Base-by-base conservation (phyloP, 2,113 vertebrate species). In the Lagopus muta region DNA sequence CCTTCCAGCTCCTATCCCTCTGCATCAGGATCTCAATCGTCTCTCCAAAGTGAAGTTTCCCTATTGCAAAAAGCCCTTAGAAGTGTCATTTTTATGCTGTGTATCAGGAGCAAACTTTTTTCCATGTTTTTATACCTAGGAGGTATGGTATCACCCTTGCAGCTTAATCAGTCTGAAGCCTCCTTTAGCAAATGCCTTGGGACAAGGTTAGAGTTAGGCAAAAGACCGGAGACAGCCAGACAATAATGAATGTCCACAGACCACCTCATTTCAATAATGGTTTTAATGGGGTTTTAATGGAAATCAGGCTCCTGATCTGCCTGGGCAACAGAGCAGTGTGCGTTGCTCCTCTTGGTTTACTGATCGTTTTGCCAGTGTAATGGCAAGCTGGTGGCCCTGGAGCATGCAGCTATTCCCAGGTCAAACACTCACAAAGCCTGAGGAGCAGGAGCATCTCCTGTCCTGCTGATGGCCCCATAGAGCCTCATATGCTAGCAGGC, bases 201-300 rank as follows among this genome's bases (percentile, higher is more conserved):
- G 0, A 57, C 1, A 6, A 74, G 64, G 24, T 52, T 2, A 2
- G 1, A 30, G 50, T 22, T 28, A 28, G 55, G 30, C 78, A 74
- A 28, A 64, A 71, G 28, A 25, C 21, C 0, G 0, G 45, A 10
- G 60, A 14, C 34, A 24, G 9, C 11, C 57, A 25, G 34, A 24
- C 60, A 38, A 15, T 36, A 61, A 24, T 36, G 8, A 2, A 0
- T 67, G 52, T 36, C 43, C 77, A 50, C 0, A 1, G 30, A 8
- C 11, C 18, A 0, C 8, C 0, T 6, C 8, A 25, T 32, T 73
- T 38, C 60, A 47, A 11, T 7, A 17, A 38, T 12, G 1, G 0
- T 30, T 47, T 21, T 4, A 80, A 65, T 21, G 60, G 28, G 24
- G 6, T 34, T 36, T 62, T 40, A 27, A 40, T 3, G 52, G 28